A percentile compares a stretch with the other conserved stretches of the same genome.
Evolutionary conservation across 2,888 invertebrate species (phyloP).

Genomic region (Kuschelorhynchus macadamiae): DNA sequence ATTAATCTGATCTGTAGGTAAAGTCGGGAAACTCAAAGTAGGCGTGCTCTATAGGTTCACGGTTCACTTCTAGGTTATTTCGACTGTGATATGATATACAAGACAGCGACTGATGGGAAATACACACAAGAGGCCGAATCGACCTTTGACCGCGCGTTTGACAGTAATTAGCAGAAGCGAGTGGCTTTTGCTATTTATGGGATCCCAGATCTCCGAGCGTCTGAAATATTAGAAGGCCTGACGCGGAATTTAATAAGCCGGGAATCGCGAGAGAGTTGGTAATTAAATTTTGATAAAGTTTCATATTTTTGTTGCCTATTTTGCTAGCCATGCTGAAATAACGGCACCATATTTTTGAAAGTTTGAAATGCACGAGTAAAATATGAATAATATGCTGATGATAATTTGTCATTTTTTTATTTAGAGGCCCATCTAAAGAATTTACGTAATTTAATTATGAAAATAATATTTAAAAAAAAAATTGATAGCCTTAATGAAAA

Average conservation of each 20-base stretch:
- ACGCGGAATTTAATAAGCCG: constrained; percentile 30
- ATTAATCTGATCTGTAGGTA: too few relatives aligned
- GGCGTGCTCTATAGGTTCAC: too few relatives aligned
- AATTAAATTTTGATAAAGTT: constrained; percentile 34
- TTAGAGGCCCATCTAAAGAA: too few relatives aligned
- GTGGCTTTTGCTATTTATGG: constrained; percentile 37
- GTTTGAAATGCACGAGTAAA: not conserved
- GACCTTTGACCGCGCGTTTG: constrained; percentile 39
- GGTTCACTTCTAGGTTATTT: not conserved
- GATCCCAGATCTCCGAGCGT: constrained; percentile 15
- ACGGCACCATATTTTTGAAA: too few relatives aligned
- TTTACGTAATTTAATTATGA: too few relatives aligned
- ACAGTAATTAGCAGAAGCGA: constrained; percentile 45
- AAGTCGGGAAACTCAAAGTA: too few relatives aligned
- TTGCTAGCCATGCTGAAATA: too few relatives aligned
- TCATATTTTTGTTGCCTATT: not conserved
- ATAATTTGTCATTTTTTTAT: too few relatives aligned
- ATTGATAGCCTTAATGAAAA: too few relatives aligned
- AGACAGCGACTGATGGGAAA: constrained; percentile 19
- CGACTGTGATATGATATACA: constrained; percentile 10
- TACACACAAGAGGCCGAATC: constrained; percentile 30
- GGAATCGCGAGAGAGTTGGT: constrained; percentile 17
- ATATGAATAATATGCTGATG: too few relatives aligned
- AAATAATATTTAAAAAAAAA: too few relatives aligned
- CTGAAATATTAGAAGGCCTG: constrained; percentile 25